Evolutionary conservation across 2,888 invertebrate species (phyloP).

Genomic region (Eucera pruinosa): DNA sequence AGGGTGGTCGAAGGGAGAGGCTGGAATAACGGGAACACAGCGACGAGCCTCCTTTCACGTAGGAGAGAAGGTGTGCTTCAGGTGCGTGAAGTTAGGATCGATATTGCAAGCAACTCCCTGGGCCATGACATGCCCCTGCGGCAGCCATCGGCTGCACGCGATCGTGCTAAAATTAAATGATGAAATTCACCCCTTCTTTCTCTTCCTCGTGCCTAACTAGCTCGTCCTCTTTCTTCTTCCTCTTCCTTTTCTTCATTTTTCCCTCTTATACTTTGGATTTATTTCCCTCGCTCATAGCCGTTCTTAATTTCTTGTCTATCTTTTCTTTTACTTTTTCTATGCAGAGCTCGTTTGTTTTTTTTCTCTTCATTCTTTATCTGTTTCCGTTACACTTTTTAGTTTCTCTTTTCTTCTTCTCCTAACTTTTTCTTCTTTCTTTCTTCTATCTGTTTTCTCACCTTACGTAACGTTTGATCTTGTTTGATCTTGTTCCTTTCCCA

Average conservation of each 20-base stretch:
- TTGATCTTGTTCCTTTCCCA: background rate
- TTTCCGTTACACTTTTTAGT: no score
- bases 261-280: background rate
- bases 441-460: background rate
- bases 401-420: no score
- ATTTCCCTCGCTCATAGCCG: background rate
- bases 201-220: no score
- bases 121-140: constrained; percentile 68
- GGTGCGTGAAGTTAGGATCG: constrained; percentile 75
- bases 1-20: constrained; percentile 2
- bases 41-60: constrained; percentile 34
- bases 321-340: no score
- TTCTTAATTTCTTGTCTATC: background rate
- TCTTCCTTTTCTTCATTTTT: background rate
- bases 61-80: constrained; percentile 60
- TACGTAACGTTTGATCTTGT: background rate
- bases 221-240: background rate
- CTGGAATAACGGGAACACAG: constrained; percentile 32
- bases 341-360: no score
- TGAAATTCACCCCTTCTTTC: constrained; percentile 40
- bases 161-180: constrained; percentile 74
- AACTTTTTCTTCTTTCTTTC: background rate
- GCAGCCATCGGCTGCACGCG: constrained; percentile 72
- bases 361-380: background rate
- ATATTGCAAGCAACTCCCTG: constrained; percentile 75